Percentiles rank a stretch among this genome's conserved stretches.
Evolutionary conservation across 2,113 vertebrate species (phyloP).

Genomic region (Xenotilapia caudafasciata): DNA sequence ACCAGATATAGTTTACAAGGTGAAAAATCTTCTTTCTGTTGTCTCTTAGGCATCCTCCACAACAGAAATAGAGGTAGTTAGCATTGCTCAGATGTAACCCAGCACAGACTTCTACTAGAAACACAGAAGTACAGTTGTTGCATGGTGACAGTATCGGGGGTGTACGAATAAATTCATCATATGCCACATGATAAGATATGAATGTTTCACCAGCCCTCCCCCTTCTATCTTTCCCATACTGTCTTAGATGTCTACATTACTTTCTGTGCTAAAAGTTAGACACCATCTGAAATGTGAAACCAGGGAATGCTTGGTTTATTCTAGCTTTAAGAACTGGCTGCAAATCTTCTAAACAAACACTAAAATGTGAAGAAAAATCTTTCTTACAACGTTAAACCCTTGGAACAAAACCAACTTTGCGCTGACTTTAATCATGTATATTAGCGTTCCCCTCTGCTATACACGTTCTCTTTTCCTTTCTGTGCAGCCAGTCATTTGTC

Average conservation of each 20-base stretch:
- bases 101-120: neutral
- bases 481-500: constrained; percentile 57
- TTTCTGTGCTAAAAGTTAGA: neutral
- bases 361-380: neutral
- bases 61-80: neutral
- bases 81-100: neutral
- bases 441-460: neutral
- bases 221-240: neutral
- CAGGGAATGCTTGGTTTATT: neutral
- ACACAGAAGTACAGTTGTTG: neutral
- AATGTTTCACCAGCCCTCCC: neutral
- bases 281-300: neutral
- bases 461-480: neutral
- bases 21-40: neutral
- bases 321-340: neutral
- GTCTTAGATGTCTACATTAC: neutral
- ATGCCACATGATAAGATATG: neutral
- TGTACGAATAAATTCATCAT: neutral
- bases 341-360: neutral
- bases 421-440: constrained; percentile 10
- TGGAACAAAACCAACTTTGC: neutral
- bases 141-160: neutral
- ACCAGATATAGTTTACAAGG: neutral
- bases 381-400: neutral
- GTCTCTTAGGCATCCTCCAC: neutral